Evolutionary conservation across 2,113 vertebrate species (phyloP).

Genomic region (Entomyzon cyanotis): DNA sequence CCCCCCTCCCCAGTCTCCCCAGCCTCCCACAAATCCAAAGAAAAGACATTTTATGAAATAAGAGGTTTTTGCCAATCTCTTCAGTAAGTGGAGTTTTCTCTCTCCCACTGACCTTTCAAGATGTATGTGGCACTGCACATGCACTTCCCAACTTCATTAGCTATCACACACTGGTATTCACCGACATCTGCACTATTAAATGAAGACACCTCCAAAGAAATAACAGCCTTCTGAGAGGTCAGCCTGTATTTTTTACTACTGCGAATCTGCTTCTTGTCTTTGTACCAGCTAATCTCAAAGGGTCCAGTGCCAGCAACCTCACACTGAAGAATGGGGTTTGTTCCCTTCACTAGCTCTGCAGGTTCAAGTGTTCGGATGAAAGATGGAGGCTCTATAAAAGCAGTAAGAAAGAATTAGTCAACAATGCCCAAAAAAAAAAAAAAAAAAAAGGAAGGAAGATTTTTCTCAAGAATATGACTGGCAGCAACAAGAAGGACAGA

Average conservation of each 20-base stretch:
- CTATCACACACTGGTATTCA: conserved; percentile 93
- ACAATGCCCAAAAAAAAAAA: neutral
- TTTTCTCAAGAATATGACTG: neutral
- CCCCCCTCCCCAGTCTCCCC: neutral
- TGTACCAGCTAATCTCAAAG: conserved; percentile 95
- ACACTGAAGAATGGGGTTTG: conserved; percentile 85
- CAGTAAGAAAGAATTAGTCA: conserved; percentile 48
- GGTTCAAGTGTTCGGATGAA: conserved; percentile 90
- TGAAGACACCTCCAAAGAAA: conserved; percentile 88
- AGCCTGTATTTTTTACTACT: conserved; percentile 89
- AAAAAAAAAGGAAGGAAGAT: neutral
- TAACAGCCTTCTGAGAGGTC: conserved; percentile 82
- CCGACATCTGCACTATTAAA: conserved; percentile 94
- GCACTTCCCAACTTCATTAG: conserved; percentile 95
- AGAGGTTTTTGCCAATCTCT: neutral
- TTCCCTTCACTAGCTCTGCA: conserved; percentile 89
- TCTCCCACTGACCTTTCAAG: conserved; percentile 90
- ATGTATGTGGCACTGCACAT: conserved; percentile 83
- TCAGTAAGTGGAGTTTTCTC: neutral
- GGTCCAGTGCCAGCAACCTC: conserved; percentile 90
- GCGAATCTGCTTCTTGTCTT: conserved; percentile 90
- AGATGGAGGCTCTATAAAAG: conserved; percentile 90
- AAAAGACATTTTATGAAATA: neutral
- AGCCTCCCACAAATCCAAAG: neutral
- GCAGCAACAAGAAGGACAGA: conserved; percentile 74